Evolutionary conservation across 2,797 vertebrate species (phyloP).

Genomic region (Potorous gilbertii): DNA sequence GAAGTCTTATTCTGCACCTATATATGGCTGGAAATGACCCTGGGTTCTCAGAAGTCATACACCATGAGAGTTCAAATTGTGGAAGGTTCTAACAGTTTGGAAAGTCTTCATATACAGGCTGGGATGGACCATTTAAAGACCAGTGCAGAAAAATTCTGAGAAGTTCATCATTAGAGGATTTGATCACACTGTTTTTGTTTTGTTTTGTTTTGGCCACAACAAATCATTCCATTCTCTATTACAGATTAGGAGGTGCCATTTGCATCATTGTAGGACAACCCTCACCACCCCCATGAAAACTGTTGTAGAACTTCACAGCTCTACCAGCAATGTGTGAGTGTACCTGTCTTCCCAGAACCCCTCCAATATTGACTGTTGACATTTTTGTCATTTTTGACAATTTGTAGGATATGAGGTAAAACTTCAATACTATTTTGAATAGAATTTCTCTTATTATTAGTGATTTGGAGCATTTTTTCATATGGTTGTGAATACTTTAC

Average conservation of each 20-base stretch:
- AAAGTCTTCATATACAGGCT: background rate
- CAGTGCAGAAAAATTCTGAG: background rate
- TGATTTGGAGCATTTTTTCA: background rate
- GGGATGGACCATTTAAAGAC: background rate
- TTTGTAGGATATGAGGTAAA: background rate
- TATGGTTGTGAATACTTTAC: background rate
- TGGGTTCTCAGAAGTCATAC: background rate
- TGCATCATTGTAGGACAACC: background rate
- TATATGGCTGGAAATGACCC: background rate
- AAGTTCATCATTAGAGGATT: background rate
- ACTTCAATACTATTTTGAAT: background rate
- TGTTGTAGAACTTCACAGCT: background rate
- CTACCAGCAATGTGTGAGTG: background rate
- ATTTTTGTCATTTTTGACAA: background rate
- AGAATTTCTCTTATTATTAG: background rate
- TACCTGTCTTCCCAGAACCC: background rate
- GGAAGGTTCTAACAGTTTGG: background rate
- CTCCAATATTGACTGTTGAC: background rate
- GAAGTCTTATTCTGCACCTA: background rate
- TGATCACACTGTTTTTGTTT: background rate
- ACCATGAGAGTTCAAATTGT: background rate
- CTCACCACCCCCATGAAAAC: background rate
- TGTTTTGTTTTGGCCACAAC: background rate
- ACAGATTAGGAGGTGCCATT: background rate
- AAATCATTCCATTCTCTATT: background rate